phyloP scores from a whole-genome alignment of 2,797 vertebrate genomes.

The Muscicapa striata region DNA sequence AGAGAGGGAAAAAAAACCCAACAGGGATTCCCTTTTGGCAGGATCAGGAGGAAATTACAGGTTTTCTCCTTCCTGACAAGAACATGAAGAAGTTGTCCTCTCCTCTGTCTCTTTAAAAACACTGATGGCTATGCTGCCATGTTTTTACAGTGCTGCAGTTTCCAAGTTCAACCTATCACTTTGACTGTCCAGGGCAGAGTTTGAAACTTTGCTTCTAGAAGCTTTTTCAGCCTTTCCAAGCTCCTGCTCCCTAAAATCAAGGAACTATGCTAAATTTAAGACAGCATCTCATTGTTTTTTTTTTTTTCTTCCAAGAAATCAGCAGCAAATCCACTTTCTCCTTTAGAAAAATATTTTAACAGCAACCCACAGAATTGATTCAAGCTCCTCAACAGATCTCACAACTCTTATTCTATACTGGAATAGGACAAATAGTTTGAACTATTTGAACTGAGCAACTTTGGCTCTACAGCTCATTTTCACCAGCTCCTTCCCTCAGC shows the following conservation, averaged over 20 bases:
- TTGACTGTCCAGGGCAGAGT: accelerated
- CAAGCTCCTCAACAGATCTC: background rate
- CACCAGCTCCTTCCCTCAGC: background rate
- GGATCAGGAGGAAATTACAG: conserved; percentile 38
- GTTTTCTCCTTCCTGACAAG: conserved; percentile 17
- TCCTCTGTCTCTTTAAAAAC: background rate
- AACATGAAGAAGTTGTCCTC: background rate
- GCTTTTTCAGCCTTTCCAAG: background rate
- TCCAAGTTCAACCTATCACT: background rate
- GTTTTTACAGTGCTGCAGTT: background rate
- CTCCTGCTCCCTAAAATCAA: background rate
- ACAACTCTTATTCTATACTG: background rate
- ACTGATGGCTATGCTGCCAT: background rate
- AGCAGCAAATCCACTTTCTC: background rate
- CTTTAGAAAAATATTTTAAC: background rate
- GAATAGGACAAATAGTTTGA: background rate
- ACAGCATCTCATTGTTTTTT: background rate
- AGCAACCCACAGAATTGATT: background rate
- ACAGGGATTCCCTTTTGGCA: conserved; percentile 68
- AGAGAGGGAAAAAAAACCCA: conserved; percentile 8
- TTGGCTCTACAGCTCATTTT: background rate
- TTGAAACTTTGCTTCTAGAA: background rate
- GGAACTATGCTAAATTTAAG: background rate
- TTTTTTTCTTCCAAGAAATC: background rate
- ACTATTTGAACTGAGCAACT: accelerated